Evolutionary conservation across 2,888 invertebrate genomes (phyloP).

Genomic region (Trichacis sp.): DNA sequence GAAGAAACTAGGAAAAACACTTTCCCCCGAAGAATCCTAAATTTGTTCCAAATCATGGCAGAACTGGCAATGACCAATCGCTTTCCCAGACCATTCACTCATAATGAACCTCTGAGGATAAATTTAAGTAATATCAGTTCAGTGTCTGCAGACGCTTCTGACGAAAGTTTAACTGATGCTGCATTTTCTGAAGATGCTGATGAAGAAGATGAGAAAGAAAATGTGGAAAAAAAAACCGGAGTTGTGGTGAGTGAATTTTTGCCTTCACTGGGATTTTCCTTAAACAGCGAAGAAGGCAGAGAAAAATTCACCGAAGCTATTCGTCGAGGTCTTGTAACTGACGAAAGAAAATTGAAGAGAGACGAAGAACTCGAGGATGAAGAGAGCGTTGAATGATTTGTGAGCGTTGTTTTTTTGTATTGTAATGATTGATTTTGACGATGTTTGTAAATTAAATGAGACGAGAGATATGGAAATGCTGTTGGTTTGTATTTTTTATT

Average conservation of each 20-base stretch:
- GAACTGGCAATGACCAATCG: constrained; percentile 48
- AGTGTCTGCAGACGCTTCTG: constrained; percentile 6
- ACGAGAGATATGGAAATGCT: constrained; percentile 7
- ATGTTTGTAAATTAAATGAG: constrained; percentile 24
- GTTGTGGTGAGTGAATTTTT: constrained; percentile 63
- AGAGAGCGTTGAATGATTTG: background rate
- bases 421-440: background rate
- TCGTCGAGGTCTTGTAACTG: constrained; percentile 56
- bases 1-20: constrained; percentile 12
- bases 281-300: constrained; percentile 61
- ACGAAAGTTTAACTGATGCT: constrained; percentile 8
- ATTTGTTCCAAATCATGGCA: constrained; percentile 47
- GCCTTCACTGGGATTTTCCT: constrained; percentile 64
- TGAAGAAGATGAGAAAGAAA: background rate
- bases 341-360: background rate
- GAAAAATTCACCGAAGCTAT: constrained; percentile 63
- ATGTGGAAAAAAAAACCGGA: constrained; percentile 11
- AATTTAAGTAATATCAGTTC: constrained; percentile 25
- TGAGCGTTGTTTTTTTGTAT: background rate
- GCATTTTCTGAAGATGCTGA: background rate
- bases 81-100: constrained; percentile 44
- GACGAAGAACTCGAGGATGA: constrained; percentile 4
- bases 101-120: constrained; percentile 24
- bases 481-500: background rate
- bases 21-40: constrained; percentile 29